Conservation (phyloP, 2,888 invertebrate genomes). For the Flexamia atlantica region DNA sequence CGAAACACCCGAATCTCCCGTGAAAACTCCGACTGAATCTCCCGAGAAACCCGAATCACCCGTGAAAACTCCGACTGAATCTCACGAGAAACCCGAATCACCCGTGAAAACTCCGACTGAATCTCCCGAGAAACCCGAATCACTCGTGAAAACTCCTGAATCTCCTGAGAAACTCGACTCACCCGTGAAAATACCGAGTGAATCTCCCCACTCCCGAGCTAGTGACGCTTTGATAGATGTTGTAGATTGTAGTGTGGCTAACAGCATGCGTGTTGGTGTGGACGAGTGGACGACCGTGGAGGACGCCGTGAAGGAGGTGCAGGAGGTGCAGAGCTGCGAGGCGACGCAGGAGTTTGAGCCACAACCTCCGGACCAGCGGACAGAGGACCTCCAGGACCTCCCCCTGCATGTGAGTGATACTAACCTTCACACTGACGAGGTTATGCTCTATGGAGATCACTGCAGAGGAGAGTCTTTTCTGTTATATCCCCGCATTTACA, state of each 20-base stretch:
- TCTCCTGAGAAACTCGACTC: background rate
- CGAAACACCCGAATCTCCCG: background rate
- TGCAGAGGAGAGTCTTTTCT: no score
- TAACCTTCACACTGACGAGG: slow-evolving; percentile 22
- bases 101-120: background rate
- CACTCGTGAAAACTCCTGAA: background rate
- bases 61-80: background rate
- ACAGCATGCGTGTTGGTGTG: background rate
- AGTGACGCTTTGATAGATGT: slow-evolving; percentile 37
- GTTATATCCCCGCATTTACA: no score
- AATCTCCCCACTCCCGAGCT: background rate
- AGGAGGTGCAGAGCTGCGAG: slow-evolving; percentile 8
- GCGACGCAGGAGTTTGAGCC: slow-evolving; percentile 33
- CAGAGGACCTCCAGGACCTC: background rate
- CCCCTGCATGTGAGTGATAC: slow-evolving; percentile 50
- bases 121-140: background rate
- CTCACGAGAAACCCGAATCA: background rate
- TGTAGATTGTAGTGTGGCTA: slow-evolving; percentile 39
- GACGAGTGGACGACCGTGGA: slow-evolving; percentile 59
- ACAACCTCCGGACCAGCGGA: background rate
- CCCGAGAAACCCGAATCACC: background rate
- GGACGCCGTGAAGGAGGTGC: slow-evolving; percentile 57
- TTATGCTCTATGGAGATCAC: no score
- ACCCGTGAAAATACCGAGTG: background rate
- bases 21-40: background rate